Percentiles rank a stretch among this genome's conserved stretches.
phyloP scores from a whole-genome alignment of 2,113 vertebrate species.

The Tricholaema leucomelas region DNA sequence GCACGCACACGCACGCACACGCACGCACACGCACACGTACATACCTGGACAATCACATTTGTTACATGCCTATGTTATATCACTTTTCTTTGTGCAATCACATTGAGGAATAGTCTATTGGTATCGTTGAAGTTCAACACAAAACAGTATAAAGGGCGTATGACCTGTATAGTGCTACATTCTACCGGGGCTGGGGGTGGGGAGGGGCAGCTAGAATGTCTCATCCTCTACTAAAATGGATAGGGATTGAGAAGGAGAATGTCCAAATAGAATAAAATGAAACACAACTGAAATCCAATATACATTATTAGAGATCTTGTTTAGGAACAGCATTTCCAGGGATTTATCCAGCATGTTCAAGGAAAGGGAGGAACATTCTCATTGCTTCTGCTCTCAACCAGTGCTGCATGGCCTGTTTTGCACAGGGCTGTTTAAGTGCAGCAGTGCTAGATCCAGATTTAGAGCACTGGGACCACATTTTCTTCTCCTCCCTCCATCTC shows the following conservation, averaged over 20 bases:
- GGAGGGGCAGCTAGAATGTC: slow-evolving; percentile 77
- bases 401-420: not conserved
- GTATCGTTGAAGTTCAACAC: slow-evolving; percentile 82
- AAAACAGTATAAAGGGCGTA: slow-evolving; percentile 75
- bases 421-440: not conserved
- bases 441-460: not conserved
- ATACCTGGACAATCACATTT: slow-evolving; percentile 85
- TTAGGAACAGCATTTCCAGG: slow-evolving; percentile 69
- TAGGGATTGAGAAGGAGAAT: slow-evolving; percentile 43
- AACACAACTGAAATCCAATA: slow-evolving; percentile 52
- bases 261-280: slow-evolving; percentile 15
- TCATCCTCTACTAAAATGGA: slow-evolving; percentile 53
- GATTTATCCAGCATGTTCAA: slow-evolving; percentile 76
- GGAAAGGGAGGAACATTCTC: slow-evolving; percentile 26
- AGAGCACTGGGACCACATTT: slow-evolving; percentile 11
- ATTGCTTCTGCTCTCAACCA: not conserved
- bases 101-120: slow-evolving; percentile 88
- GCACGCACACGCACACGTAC: not conserved
- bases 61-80: slow-evolving; percentile 90
- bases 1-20: slow-evolving; percentile 46
- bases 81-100: slow-evolving; percentile 91
- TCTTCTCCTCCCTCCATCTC: not conserved
- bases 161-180: slow-evolving; percentile 87
- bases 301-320: slow-evolving; percentile 59
- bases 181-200: slow-evolving; percentile 77